Conservation (phyloP, 2,797 vertebrate genomes). For the Muscicapa comitata region DNA sequence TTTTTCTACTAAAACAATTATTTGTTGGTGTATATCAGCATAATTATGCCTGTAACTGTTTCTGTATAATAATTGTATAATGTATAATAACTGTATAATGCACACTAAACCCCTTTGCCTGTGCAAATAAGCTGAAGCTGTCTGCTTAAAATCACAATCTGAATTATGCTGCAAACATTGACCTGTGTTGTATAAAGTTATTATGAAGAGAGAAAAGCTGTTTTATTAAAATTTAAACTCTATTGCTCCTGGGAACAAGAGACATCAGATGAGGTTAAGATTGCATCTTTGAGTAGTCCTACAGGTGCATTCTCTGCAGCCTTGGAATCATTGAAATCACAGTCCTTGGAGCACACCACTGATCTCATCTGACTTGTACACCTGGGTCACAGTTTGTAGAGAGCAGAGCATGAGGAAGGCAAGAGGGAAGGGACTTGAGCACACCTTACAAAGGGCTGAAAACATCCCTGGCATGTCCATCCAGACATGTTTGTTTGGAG, state of each 20-base stretch:
- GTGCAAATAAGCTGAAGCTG: neutral
- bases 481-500: neutral
- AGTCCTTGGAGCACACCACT: neutral
- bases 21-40: neutral
- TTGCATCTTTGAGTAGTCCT: neutral
- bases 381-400: neutral
- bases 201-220: neutral
- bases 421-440: neutral
- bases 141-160: neutral
- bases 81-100: neutral
- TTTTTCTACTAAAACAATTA: neutral
- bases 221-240: neutral
- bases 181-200: neutral
- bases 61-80: neutral
- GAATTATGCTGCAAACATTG: neutral
- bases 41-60: neutral
- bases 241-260: neutral
- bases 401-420: rapidly evolving
- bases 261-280: neutral
- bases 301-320: neutral
- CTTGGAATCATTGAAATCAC: neutral
- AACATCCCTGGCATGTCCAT: rapidly evolving
- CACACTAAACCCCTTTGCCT: neutral
- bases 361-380: neutral
- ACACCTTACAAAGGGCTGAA: rapidly evolving